Base-by-base conservation (phyloP, 2,113 vertebrate genomes). In the Cranoglanis bouderius region DNA sequence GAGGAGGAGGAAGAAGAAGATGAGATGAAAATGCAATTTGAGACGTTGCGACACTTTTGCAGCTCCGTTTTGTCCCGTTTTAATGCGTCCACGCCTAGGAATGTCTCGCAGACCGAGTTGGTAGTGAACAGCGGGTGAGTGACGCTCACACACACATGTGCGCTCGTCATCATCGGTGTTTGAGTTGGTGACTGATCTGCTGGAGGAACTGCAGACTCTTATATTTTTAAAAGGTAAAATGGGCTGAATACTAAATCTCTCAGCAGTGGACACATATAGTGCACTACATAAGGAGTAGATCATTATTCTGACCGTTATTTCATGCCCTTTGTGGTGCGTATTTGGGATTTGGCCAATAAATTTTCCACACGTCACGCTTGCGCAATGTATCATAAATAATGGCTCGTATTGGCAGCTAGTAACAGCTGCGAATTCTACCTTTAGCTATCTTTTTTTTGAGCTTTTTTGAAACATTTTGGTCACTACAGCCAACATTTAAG, bases 21-120 rank as follows among this genome's bases (percentile, higher is more conserved):
- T 51, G 90, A 87, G 94, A 94, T 94, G 95, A 98, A 98, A 97
- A 99, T 99, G 98, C 98, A 99, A 97, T 99, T 99, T 97, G 98
- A 99, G 95, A 98, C 98, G 93, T 97, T 99, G 97, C 98, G 98
- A 97, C 98, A 99, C 96, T 98, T 99, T 96, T 99, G 98, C 97
- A 99, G 98, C 96, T 99, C 98, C 93, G 98, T 99, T 96, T 96
- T 99, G 95, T 99, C 98, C 92, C 98, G 98, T 98, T 99, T 99
- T 95, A 98, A 99, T 93, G 97, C 98, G 96, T 98, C 98, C 93
- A 96, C 98, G 90, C 98, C 97, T 93, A 97, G 97, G 95, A 99
- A 98, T 95, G 97, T 97, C 95, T 94, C 98, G 92, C 98, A 99
- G 96, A 98, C 98, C 93, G 98, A 99, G 96, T 96, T 99, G 92